Base-by-base conservation (phyloP, 2,888 invertebrate species). In the Branchipolynoe longqiensis region DNA sequence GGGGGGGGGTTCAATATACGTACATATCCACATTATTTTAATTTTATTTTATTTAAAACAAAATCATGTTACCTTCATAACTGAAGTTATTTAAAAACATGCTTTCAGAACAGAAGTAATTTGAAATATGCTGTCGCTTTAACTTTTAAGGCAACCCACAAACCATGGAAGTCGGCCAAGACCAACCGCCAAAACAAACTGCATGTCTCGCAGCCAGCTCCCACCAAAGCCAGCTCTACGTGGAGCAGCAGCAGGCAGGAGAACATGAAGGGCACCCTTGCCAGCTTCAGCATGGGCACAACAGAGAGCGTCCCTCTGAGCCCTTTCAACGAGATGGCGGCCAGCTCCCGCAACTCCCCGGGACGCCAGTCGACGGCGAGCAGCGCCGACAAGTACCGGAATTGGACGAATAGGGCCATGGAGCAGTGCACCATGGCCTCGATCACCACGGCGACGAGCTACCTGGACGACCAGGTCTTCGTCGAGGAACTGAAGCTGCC, bases 251-350 rank as follows among this genome's bases (percentile, higher is more conserved):
- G n/a, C n/a, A 69, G 69, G 38, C 86, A 87, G 6, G 84, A 86
- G 4, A 86, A 89, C 31, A 91, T 92, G 91, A 90, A 89, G 82
- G 90, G 91, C 40, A 89, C 90, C 4, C 86, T 92, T 69, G 91
- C 88, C 87, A 89, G 91, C 69, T 92, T 92, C 83, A 92, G 91
- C 88, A 86, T 92, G 22, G 92, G 92, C 4, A 92, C 92, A 6
- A 86, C 91, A 48, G 92, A 91, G 1, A 90, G 89, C 82, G 85
- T 92, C 4, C 92, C 91, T 12, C 33, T 54, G 38, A 38, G 36
- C 18, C 83, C 59, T 22, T 22, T 25, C 8, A 25, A 25, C 8
- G 54, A 78, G 28, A n/a, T n/a, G n/a, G n/a, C n/a, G n/a, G n/a
- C n/a, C n/a, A n/a, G n/a, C n/a, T 78, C 78, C 6, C 41, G 48